Conservation (phyloP, 2,888 invertebrate species). For the Allolobophora icterica region DNA sequence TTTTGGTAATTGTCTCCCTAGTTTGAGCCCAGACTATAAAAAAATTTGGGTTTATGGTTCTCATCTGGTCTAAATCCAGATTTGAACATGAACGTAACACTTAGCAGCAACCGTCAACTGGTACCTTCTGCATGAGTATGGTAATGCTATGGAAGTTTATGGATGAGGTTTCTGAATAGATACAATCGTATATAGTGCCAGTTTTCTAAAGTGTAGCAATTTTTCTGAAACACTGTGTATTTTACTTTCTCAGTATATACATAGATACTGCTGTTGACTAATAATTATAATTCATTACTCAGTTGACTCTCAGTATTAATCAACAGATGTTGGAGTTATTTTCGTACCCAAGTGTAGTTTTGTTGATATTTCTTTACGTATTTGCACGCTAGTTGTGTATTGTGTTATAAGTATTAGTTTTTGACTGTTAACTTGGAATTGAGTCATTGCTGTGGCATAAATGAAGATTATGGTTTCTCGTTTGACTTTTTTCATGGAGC, state of each 20-base stretch:
- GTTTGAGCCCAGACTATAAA: not conserved
- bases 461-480: not conserved
- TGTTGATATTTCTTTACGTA: not conserved
- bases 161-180: not conserved
- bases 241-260: not conserved
- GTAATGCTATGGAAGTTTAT: not conserved
- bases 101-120: not conserved
- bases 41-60: not conserved
- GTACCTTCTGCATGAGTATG: not conserved
- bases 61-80: not conserved
- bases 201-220: not conserved
- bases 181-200: not conserved
- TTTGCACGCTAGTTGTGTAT: not conserved
- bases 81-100: not conserved
- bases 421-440: not conserved
- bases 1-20: not conserved
- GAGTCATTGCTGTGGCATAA: not conserved
- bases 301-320: slow-evolving; percentile 12
- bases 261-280: not conserved
- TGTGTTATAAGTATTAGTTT: not conserved
- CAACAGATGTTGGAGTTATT: not conserved
- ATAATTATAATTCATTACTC: not conserved
- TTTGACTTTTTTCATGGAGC: not conserved
- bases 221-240: slow-evolving; percentile 14
- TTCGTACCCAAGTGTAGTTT: not conserved